phyloP scores from a whole-genome alignment of 2,797 vertebrate species.

The Dendrocincla tyrannina region DNA sequence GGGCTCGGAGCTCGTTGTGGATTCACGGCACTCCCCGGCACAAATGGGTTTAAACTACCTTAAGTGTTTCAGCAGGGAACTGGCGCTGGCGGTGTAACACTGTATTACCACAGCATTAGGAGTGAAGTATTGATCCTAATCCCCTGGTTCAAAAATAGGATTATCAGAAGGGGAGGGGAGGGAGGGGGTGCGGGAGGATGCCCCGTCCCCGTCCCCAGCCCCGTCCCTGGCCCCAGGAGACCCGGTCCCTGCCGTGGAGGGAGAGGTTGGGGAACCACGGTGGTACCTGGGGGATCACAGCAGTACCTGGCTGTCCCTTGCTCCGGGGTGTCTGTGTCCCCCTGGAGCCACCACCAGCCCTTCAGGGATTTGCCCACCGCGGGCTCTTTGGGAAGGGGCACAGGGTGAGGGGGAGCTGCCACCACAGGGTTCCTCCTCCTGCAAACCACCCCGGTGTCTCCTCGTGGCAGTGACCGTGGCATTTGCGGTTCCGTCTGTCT shows the following conservation, averaged over 20 bases:
- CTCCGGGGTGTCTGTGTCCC: fast-evolving
- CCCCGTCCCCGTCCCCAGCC: background rate
- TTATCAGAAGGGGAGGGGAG: constrained; percentile 58
- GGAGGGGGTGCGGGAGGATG: background rate
- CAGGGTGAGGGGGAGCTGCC: background rate
- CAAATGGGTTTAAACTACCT: constrained; percentile 73
- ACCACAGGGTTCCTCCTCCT: background rate
- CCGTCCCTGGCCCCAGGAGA: background rate
- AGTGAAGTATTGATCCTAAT: constrained; percentile 71
- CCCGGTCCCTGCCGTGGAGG: fast-evolving
- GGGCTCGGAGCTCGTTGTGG: constrained; percentile 43
- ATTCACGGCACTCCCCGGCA: constrained; percentile 60
- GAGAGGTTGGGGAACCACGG: background rate
- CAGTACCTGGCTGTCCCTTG: fast-evolving
- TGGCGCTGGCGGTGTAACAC: constrained; percentile 55
- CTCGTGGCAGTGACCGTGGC: background rate
- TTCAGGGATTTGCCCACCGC: fast-evolving
- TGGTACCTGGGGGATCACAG: fast-evolving
- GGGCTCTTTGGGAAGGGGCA: background rate
- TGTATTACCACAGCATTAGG: constrained; percentile 67
- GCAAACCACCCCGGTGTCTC: background rate
- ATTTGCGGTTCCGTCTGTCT: background rate
- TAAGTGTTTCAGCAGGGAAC: constrained; percentile 73
- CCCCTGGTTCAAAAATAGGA: constrained; percentile 70
- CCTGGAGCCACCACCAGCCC: background rate